Percentiles rank a stretch among this genome's conserved stretches.
Evolutionary conservation across 2,888 invertebrate genomes (phyloP).

Genomic region (Ornithoptera alexandrae): DNA sequence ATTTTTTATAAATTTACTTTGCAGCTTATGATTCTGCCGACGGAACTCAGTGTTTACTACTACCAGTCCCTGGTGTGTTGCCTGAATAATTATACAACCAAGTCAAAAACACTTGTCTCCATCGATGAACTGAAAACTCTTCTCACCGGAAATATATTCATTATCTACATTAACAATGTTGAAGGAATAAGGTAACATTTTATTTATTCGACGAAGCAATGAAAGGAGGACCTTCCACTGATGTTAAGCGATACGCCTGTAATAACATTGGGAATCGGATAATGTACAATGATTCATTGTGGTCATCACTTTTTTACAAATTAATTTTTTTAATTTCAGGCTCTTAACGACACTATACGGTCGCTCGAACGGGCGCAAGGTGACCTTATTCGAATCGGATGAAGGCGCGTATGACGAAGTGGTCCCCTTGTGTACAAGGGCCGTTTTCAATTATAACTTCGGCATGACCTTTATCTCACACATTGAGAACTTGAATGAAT

Average conservation of each 20-base stretch:
- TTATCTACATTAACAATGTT: constrained; percentile 64
- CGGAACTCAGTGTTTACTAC: constrained; percentile 73
- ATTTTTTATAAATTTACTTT: constrained; percentile 33
- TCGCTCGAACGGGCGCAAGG: constrained; percentile 62
- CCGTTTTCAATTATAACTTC: constrained; percentile 81
- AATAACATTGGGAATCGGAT: too few species aligned
- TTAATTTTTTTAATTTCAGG: constrained; percentile 61
- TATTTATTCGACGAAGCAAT: background rate
- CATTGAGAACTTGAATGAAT: constrained; percentile 77
- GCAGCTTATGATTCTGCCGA: constrained; percentile 78
- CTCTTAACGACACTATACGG: constrained; percentile 84
- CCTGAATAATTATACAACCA: constrained; percentile 70
- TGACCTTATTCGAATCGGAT: constrained; percentile 75
- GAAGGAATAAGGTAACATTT: constrained; percentile 58
- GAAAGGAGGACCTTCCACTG: too few species aligned
- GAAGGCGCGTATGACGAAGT: constrained; percentile 76
- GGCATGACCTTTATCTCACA: constrained; percentile 80
- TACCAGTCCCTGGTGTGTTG: constrained; percentile 72
- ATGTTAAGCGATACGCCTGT: too few species aligned
- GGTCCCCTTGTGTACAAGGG: constrained; percentile 80
- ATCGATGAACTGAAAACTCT: constrained; percentile 74
- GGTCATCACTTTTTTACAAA: too few species aligned
- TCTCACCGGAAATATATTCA: constrained; percentile 65
- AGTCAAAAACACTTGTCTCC: constrained; percentile 58
- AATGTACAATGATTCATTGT: too few species aligned